These are phyloP conservation scores for Rhorus exstirpatorius DNA, from an alignment of 2,888 invertebrate genomes.

Conservation along the genomic window DNA sequence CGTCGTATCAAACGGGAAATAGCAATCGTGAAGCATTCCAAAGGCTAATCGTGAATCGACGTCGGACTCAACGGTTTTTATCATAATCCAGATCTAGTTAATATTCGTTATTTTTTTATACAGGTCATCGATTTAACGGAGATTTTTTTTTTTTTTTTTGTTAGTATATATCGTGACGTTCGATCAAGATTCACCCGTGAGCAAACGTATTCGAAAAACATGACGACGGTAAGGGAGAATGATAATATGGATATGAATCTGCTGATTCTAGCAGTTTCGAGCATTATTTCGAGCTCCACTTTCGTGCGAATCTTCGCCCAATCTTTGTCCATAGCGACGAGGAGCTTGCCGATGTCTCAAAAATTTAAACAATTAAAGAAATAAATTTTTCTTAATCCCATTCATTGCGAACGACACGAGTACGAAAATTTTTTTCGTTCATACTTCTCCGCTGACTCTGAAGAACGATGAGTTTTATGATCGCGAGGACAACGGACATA, in stretches of 20 bases:
- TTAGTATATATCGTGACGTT: too few species aligned
- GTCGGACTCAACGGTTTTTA: too few species aligned
- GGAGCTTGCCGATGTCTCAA: too few species aligned
- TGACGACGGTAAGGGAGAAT: slow-evolving; percentile 54
- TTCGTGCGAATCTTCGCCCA: slow-evolving; percentile 44
- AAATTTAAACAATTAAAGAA: slow-evolving; percentile 45
- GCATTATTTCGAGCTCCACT: slow-evolving; percentile 57
- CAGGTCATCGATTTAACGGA: too few species aligned
- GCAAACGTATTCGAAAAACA: slow-evolving; percentile 59
- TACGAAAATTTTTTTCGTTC: slow-evolving; percentile 54
- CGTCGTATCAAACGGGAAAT: too few species aligned
- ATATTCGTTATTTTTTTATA: too few species aligned
- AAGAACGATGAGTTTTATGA: slow-evolving; percentile 72
- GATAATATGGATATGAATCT: slow-evolving; percentile 72
- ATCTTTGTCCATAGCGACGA: slow-evolving; percentile 58
- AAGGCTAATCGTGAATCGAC: too few species aligned
- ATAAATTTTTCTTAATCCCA: too few species aligned
- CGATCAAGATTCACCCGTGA: slow-evolving; percentile 46
- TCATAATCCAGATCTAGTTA: too few species aligned
- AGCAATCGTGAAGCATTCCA: too few species aligned
- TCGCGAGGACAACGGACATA: slow-evolving; percentile 72
- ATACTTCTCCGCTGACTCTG: slow-evolving; percentile 74
- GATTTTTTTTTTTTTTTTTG: not conserved
- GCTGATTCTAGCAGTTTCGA: slow-evolving; percentile 65
- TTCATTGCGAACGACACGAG: too few species aligned